Conservation (phyloP, 2,888 invertebrate genomes). For the Sinentomon sp. region DNA sequence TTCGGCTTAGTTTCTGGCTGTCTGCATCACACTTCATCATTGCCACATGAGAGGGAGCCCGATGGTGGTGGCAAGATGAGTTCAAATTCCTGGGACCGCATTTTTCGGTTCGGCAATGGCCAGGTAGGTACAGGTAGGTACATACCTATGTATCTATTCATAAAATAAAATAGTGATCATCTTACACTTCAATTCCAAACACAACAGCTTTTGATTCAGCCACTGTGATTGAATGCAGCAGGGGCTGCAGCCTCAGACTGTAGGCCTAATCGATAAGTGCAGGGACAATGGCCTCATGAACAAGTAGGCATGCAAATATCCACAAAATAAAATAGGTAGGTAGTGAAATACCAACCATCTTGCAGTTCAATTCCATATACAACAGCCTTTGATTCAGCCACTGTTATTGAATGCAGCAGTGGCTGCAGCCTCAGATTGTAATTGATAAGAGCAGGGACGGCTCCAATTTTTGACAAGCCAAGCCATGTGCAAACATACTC, state of each 20-base stretch:
- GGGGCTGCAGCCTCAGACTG: conserved; percentile 55
- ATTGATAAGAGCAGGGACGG: conserved; percentile 69
- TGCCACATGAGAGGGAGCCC: too few relatives aligned
- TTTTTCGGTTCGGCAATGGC: too few relatives aligned
- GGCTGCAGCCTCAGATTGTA: conserved; percentile 61
- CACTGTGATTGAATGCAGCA: conserved; percentile 72
- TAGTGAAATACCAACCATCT: conserved; percentile 28
- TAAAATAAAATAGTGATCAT: conserved; percentile 28
- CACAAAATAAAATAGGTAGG: too few relatives aligned
- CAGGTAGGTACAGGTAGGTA: too few relatives aligned
- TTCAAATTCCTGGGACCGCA: too few relatives aligned
- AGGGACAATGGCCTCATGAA: conserved; percentile 40
- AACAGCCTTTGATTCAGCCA: conserved; percentile 57
- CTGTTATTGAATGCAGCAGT: conserved; percentile 47
- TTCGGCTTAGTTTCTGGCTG: too few relatives aligned
- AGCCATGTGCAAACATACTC: conserved; percentile 81
- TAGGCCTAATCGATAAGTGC: conserved; percentile 90
- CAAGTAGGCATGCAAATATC: too few relatives aligned
- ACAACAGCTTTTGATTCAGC: conserved; percentile 61
- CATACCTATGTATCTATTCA: too few relatives aligned
- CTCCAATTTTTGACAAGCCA: conserved; percentile 51
- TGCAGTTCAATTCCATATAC: conserved; percentile 45
- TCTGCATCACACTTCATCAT: too few relatives aligned
- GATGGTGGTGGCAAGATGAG: too few relatives aligned
- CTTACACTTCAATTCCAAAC: conserved; percentile 38